Evolutionary conservation across 2,113 vertebrate species (phyloP).

Genomic region (Strix uralensis): DNA sequence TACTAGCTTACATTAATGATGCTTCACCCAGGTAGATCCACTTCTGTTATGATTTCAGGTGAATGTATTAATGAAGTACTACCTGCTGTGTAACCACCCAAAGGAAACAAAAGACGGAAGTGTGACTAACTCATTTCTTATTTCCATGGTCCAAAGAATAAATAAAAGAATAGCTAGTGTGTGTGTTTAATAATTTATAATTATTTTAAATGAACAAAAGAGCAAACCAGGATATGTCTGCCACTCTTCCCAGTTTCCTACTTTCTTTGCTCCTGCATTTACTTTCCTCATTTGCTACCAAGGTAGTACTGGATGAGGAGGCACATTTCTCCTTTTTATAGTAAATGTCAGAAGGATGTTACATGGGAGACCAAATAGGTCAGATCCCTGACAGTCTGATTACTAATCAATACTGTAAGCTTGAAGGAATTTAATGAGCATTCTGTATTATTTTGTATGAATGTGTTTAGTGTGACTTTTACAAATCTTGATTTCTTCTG

Average conservation of each 20-base stretch:
- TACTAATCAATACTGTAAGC: neutral
- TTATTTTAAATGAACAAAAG: neutral
- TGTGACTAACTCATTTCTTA: neutral
- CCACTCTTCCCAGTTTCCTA: neutral
- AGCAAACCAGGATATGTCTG: neutral
- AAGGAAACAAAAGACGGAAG: neutral
- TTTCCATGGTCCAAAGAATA: neutral
- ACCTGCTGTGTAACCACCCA: neutral
- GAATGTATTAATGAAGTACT: neutral
- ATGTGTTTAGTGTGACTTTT: neutral
- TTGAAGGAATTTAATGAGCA: neutral
- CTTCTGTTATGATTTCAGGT: neutral
- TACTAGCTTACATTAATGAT: neutral
- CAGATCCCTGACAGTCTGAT: neutral
- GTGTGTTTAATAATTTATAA: neutral
- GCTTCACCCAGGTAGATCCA: fast-evolving
- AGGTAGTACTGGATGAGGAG: neutral
- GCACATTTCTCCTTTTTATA: neutral
- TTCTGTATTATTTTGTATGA: neutral
- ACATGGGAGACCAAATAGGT: neutral
- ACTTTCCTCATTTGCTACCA: neutral
- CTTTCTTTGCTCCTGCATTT: neutral
- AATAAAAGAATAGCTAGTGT: neutral
- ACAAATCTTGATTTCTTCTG: neutral
- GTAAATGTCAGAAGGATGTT: neutral